Percentiles rank a stretch among this genome's conserved stretches.
Evolutionary conservation across 2,113 vertebrate species (phyloP).

Genomic region (Hemiscyllium ocellatum): DNA sequence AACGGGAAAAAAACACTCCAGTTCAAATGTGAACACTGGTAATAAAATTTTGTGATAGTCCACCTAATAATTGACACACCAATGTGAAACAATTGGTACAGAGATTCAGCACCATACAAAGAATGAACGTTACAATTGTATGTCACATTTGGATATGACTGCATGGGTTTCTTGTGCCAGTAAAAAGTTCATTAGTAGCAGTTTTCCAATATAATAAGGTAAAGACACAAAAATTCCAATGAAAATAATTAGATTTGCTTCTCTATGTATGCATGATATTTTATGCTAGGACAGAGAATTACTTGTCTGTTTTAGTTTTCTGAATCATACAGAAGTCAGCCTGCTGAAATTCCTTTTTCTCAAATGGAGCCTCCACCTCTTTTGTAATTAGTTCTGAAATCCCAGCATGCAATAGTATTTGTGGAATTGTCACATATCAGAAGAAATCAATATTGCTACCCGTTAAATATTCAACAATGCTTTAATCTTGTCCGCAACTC

Average conservation of each 20-base stretch:
- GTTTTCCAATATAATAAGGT: not conserved
- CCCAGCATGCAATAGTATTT: not conserved
- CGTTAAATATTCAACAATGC: not conserved
- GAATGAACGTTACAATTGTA: not conserved
- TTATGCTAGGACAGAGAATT: not conserved
- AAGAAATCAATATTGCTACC: conserved; percentile 23
- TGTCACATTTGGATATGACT: not conserved
- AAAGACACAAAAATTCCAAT: not conserved
- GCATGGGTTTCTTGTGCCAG: not conserved
- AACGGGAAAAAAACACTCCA: not conserved
- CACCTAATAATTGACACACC: not conserved
- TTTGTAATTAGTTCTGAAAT: not conserved
- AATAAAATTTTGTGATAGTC: not conserved
- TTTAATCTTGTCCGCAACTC: conserved; percentile 42
- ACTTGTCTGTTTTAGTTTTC: not conserved
- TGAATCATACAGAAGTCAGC: not conserved
- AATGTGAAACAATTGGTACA: not conserved
- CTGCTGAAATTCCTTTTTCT: not conserved
- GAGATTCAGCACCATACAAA: not conserved
- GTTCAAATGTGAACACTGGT: not conserved
- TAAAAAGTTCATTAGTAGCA: not conserved
- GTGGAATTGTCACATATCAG: not conserved
- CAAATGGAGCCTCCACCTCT: not conserved
- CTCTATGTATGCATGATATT: not conserved
- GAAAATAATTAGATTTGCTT: not conserved